phyloP scores from a whole-genome alignment of 2,888 invertebrate genomes.

The Drosophila prolongata region DNA sequence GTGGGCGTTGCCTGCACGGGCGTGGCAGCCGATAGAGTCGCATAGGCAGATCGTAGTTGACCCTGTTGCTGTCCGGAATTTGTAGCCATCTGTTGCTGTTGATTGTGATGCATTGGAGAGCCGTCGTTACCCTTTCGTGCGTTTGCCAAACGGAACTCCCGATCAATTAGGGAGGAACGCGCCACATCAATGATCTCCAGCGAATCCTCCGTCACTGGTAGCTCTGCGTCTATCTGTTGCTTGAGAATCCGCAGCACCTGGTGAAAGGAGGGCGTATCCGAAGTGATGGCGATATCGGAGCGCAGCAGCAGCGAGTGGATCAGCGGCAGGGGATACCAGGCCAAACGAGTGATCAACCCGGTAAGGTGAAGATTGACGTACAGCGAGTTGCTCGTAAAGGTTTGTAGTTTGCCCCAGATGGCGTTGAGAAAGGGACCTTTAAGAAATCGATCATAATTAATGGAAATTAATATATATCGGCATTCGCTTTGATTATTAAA shows the following conservation, averaged over 20 bases:
- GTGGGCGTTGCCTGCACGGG: slow-evolving; percentile 83
- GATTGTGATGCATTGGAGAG: slow-evolving; percentile 82
- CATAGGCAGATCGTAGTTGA: slow-evolving; percentile 80
- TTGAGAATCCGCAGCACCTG: slow-evolving; percentile 94
- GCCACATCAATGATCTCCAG: slow-evolving; percentile 90
- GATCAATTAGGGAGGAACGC: slow-evolving; percentile 90
- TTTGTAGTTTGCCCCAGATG: slow-evolving; percentile 92
- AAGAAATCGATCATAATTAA: slow-evolving; percentile 14
- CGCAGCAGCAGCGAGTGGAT: slow-evolving; percentile 94
- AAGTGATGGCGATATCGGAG: slow-evolving; percentile 93
- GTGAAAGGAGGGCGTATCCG: slow-evolving; percentile 94
- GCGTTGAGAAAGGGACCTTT: slow-evolving; percentile 92
- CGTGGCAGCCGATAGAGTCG: slow-evolving; percentile 82
- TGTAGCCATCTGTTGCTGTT: slow-evolving; percentile 84
- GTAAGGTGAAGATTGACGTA: slow-evolving; percentile 95
- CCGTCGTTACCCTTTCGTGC: slow-evolving; percentile 85
- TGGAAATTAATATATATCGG: too few species aligned
- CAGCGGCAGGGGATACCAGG: slow-evolving; percentile 95
- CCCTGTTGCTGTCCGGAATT: slow-evolving; percentile 41
- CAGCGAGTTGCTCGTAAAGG: slow-evolving; percentile 93
- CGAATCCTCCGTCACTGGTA: slow-evolving; percentile 86
- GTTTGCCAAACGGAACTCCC: slow-evolving; percentile 91
- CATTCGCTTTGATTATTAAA: background rate
- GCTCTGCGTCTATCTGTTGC: slow-evolving; percentile 93
- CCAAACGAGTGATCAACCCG: slow-evolving; percentile 93